Percentiles rank a stretch among this genome's conserved stretches.
Conservation (phyloP, 2,797 vertebrate genomes). For the Helarctos malayanus region DNA sequence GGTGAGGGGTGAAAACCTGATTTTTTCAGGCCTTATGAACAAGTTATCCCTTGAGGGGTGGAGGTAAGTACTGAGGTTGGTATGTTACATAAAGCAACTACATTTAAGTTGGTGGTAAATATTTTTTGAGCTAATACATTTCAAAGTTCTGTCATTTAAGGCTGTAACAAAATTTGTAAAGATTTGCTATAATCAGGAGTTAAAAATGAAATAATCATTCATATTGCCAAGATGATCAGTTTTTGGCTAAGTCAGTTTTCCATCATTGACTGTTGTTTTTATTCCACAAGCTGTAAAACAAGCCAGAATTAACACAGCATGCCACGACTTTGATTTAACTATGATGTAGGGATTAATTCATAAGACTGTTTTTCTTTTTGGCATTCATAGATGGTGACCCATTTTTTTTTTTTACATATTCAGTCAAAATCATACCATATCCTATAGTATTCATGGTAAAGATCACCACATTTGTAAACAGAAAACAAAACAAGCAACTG, state of each 20-base stretch:
- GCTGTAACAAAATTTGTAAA: background rate
- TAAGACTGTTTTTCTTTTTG: slow-evolving; percentile 77
- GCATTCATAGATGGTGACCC: slow-evolving; percentile 80
- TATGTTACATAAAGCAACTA: slow-evolving; percentile 2
- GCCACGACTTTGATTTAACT: slow-evolving; percentile 78
- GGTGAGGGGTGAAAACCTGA: background rate
- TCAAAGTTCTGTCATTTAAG: slow-evolving; percentile 51
- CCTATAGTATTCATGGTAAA: slow-evolving; percentile 55
- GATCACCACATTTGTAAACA: slow-evolving; percentile 31
- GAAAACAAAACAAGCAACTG: slow-evolving; percentile 74
- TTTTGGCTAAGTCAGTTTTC: slow-evolving; percentile 30
- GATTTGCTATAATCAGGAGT: slow-evolving; percentile 26
- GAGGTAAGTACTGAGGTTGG: background rate
- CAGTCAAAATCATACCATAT: slow-evolving; percentile 62
- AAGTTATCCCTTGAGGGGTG: background rate
- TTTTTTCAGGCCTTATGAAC: background rate
- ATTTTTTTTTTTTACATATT: slow-evolving; percentile 61
- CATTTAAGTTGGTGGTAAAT: slow-evolving; percentile 3
- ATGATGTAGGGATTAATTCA: slow-evolving; percentile 81
- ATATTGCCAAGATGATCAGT: slow-evolving; percentile 42
- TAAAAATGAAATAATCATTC: slow-evolving; percentile 47
- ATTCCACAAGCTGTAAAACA: slow-evolving; percentile 77
- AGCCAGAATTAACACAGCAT: slow-evolving; percentile 83
- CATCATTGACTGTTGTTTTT: slow-evolving; percentile 67
- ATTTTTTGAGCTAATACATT: slow-evolving; percentile 16